phyloP scores from a whole-genome alignment of 2,797 vertebrate species.

The Poecilia wingei region DNA sequence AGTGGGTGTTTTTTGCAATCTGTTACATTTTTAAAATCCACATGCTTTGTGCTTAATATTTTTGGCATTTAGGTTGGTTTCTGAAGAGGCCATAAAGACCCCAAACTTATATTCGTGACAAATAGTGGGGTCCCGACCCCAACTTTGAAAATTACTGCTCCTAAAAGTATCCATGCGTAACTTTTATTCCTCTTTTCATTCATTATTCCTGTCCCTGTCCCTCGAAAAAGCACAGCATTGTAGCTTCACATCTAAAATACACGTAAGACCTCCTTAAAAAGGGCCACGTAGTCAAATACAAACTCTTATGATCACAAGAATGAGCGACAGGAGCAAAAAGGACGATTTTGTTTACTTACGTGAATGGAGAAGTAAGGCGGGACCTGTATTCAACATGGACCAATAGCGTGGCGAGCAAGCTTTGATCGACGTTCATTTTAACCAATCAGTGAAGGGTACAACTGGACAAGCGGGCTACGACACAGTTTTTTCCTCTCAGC shows the following conservation, averaged over 20 bases:
- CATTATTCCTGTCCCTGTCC: not conserved
- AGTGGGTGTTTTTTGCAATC: not conserved
- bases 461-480: slow-evolving; percentile 56
- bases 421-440: slow-evolving; percentile 24
- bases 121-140: not conserved
- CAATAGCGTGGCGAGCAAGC: slow-evolving; percentile 30
- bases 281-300: slow-evolving; percentile 41
- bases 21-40: not conserved
- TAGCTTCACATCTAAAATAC: not conserved
- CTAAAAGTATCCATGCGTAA: not conserved
- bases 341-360: slow-evolving; percentile 65
- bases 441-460: slow-evolving; percentile 57
- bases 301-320: slow-evolving; percentile 32
- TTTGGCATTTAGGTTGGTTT: not conserved
- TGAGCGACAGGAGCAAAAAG: not conserved
- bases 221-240: not conserved
- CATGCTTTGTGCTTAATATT: not conserved
- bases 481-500: slow-evolving; percentile 29
- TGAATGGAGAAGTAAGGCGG: slow-evolving; percentile 49
- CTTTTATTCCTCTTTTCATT: not conserved
- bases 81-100: not conserved
- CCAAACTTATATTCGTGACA: not conserved
- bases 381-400: not conserved
- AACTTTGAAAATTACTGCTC: not conserved
- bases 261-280: not conserved